Percentiles rank a stretch among this genome's conserved stretches.
phyloP scores from a whole-genome alignment of 2,888 invertebrate species.

The Emesis furor region DNA sequence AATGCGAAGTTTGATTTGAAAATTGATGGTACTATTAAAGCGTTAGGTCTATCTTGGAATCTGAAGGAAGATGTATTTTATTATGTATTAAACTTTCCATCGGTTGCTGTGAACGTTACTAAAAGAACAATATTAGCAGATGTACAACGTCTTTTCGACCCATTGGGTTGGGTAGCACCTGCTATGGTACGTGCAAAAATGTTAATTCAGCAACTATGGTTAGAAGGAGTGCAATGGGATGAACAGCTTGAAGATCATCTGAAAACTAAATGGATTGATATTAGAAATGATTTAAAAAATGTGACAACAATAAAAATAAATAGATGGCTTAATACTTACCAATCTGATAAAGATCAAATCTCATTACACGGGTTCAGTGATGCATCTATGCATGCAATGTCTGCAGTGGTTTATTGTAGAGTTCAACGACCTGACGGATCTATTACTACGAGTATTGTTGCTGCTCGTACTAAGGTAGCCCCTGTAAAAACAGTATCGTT shows the following conservation, averaged over 20 bases:
- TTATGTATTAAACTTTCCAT: background rate
- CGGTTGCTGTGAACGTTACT: background rate
- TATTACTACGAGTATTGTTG: conserved; percentile 20
- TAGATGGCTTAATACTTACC: no score
- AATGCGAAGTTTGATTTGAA: background rate
- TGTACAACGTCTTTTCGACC: background rate
- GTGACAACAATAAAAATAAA: no score
- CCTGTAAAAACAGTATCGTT: conserved; percentile 35
- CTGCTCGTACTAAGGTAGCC: conserved; percentile 40
- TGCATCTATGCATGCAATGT: conserved; percentile 42
- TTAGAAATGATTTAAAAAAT: background rate
- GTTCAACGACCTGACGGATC: conserved; percentile 27
- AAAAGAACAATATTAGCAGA: background rate
- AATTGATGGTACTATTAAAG: background rate
- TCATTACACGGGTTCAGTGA: conserved; percentile 34
- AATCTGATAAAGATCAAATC: no score
- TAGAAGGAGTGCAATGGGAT: background rate
- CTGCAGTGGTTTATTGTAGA: conserved; percentile 40
- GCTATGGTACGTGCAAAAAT: background rate
- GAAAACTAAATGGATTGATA: background rate
- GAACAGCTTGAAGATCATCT: background rate
- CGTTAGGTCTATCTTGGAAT: background rate
- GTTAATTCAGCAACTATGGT: background rate
- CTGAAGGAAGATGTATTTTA: background rate
- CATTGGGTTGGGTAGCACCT: background rate